Base-by-base conservation (phyloP, 2,113 vertebrate genomes). In the Labrus mixtus region DNA sequence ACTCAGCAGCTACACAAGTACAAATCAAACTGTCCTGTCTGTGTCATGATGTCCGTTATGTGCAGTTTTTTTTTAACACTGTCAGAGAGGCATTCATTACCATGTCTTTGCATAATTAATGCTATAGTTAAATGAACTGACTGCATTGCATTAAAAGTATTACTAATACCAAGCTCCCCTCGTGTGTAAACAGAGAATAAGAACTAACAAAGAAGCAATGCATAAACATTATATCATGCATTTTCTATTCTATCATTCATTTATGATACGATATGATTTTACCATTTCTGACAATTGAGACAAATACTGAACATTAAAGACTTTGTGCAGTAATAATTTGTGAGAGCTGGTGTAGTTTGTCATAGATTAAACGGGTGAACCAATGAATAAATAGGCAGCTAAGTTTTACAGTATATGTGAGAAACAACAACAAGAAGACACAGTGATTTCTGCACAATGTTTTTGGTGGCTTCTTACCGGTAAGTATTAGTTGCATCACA, bases 391-490 rank as follows among this genome's bases (percentile, higher is more conserved):
- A 50, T 1, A 15, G 20, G 3, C 53, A 25, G 5, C 17, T 57
- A n/a, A 57, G 10, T 36, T 2, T 17, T 68, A n/a, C n/a, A n/a
- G n/a, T n/a, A 15, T 64, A 19, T 66, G 19, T 65, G 16, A 37
- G n/a, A 73, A 60, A 60, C 10, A 65, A 53, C 65, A 29, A 39
- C n/a, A 48, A 25, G 4, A 43, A 33, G 6, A 33, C 25, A 1
- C 1, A 72, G 1, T 39, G 3, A 20, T 65, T 66, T 72, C 23
- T 45, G 56, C 15, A 51, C 13, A n/a, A 11, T 41, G 39, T 41
- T 76, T 76, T 56, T 4, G 6, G 7, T 76, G 65, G 57, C 62
- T 67, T 61, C 56, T 17, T 53, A 10, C 29, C 29, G 29, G 29
- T 33, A 33, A 33, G 29, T 33, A 33, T 33, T 33, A 33, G 4